phyloP scores from a whole-genome alignment of 1,140 invertebrate species.

The Drosophila guanche region DNA sequence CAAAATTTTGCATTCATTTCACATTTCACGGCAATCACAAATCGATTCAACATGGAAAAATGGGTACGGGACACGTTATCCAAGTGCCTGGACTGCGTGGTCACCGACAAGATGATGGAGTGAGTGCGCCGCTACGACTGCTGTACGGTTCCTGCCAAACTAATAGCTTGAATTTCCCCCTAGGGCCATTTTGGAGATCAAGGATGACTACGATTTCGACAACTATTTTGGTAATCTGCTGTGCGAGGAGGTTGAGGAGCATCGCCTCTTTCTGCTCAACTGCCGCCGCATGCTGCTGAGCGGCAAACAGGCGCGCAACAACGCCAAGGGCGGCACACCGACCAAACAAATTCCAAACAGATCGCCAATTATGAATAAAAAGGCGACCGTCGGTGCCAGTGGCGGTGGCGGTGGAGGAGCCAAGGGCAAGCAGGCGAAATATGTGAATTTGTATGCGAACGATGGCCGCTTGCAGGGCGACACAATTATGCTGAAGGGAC shows the following conservation, averaged over 20 bases:
- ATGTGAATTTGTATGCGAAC: slow-evolving; percentile 89
- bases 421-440: slow-evolving; percentile 90
- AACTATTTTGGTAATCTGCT: slow-evolving; percentile 88
- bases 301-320: slow-evolving; percentile 83
- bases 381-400: neutral
- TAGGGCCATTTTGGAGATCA: slow-evolving; percentile 87
- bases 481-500: slow-evolving; percentile 88
- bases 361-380: neutral
- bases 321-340: slow-evolving; percentile 39
- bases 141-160: neutral
- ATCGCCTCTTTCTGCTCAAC: slow-evolving; percentile 87
- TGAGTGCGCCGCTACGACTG: slow-evolving; percentile 71
- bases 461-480: slow-evolving; percentile 88
- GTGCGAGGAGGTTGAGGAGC: slow-evolving; percentile 86
- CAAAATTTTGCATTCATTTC: slow-evolving; percentile 23
- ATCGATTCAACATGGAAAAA: slow-evolving; percentile 64
- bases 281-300: slow-evolving; percentile 85
- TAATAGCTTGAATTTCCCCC: slow-evolving; percentile 67
- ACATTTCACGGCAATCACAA: slow-evolving; percentile 1
- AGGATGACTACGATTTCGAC: slow-evolving; percentile 88
- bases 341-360: slow-evolving; percentile 13
- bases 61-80: slow-evolving; percentile 73
- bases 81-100: slow-evolving; percentile 86
- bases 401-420: slow-evolving; percentile 12
- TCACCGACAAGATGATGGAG: slow-evolving; percentile 87